Evolutionary conservation across 2,888 invertebrate species (phyloP), one percentile per base, ranked within the genome.

Genomic region (Esperia sulphurella): DNA sequence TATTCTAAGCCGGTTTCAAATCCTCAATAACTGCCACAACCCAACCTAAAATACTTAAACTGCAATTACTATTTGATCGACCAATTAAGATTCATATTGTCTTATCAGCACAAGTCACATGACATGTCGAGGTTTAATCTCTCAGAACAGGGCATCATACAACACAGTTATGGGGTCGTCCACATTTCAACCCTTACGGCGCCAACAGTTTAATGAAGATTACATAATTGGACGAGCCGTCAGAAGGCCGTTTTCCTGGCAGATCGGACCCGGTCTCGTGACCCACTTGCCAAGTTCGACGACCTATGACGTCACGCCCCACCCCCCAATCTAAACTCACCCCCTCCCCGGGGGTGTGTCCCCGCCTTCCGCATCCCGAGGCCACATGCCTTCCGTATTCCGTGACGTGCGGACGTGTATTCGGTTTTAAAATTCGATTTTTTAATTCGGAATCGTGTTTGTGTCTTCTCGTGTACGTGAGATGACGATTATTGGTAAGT

Each of bases 231-330:
- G 31, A 30, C 12, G 39, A 7, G 57, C 58, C 61, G 59, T 66
- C 61, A 66, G 63, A 70, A 67, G 63, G 61, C 57, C 61, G 60
- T 59, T 58, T 63, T 68, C 63, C 63, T 68, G 66, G 61, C 67
- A 74, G 75, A 83, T 80, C 79, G 80, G 75, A 68, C 71, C 71
- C 65, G 77, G 73, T 73, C 66, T 66, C 68, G 58, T 88, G 87
- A 88, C 88, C 88, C 71, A 88, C 66, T 83, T 88, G 66, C 63
- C 64, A 61, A 69, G 85, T 79, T 87, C 79, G 79, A 64, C 80
- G 84, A 84, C 86, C 85, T 79, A 83, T 88, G 88, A 87, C 88
- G 88, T 88, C 88, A 87, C 81, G 28, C 54, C 68, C 67, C 66
- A 65, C 60, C 62, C 64, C 65, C 60, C 53, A 58, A 49, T 35